These are phyloP conservation scores for Agelaius phoeniceus DNA, from an alignment of 2,113 vertebrate species.

Conservation along the genomic window DNA sequence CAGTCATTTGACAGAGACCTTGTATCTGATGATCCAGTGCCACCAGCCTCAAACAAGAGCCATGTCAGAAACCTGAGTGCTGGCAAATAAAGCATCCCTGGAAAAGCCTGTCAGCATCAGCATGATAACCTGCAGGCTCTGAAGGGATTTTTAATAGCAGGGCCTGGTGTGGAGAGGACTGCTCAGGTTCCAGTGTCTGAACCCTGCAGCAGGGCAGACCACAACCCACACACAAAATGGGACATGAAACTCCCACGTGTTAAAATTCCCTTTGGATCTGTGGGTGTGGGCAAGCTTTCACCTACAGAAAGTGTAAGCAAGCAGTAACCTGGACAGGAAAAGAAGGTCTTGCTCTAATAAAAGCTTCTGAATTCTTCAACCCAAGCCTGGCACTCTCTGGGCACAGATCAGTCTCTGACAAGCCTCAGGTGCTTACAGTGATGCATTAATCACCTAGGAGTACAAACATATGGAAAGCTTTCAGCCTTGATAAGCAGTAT, in stretches of 20 bases:
- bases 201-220: not conserved
- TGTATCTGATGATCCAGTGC: not conserved
- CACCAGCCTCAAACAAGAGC: not conserved
- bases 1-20: not conserved
- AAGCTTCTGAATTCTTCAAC: not conserved
- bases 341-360: not conserved
- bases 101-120: constrained; percentile 11
- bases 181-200: not conserved
- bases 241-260: rapidly evolving
- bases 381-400: not conserved
- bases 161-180: not conserved
- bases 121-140: not conserved
- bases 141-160: not conserved
- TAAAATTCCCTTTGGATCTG: not conserved
- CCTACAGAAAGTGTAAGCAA: not conserved
- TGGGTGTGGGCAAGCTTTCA: not conserved
- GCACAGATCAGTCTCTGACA: not conserved
- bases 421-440: not conserved
- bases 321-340: not conserved
- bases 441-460: not conserved
- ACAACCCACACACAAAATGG: not conserved
- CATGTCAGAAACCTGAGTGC: not conserved
- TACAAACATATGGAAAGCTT: not conserved
- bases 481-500: not conserved
- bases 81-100: not conserved